Evolutionary conservation across 1,140 invertebrate genomes (phyloP).

Genomic region (Panagrolaimus sp.): DNA sequence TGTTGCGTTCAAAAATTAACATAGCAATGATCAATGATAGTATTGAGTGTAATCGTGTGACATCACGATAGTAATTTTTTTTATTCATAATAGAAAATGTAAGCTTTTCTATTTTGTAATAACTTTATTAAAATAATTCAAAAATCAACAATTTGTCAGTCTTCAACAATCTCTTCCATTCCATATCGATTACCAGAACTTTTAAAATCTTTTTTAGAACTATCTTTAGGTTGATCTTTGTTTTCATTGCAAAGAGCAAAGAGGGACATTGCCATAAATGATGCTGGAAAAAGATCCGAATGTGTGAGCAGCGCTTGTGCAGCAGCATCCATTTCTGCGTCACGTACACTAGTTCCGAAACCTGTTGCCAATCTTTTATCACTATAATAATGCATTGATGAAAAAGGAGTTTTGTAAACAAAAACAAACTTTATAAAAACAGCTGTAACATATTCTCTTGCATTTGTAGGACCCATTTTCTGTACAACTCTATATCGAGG

Average conservation of each 20-base stretch:
- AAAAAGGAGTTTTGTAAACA: slow-evolving; percentile 12
- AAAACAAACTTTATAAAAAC: slow-evolving; percentile 35
- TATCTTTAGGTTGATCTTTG: neutral
- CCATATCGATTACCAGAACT: too few relatives aligned
- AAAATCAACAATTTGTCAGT: too few relatives aligned
- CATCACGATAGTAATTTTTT: too few relatives aligned
- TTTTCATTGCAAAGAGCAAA: neutral
- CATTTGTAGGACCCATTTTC: slow-evolving; percentile 43
- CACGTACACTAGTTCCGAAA: slow-evolving; percentile 34
- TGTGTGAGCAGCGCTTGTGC: slow-evolving; percentile 33
- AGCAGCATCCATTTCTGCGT: slow-evolving; percentile 44
- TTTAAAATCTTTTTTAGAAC: neutral
- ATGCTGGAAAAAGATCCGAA: neutral
- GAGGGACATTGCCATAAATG: neutral
- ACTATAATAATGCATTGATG: slow-evolving; percentile 18
- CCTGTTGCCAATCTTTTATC: slow-evolving; percentile 39
- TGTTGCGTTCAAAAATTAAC: too few relatives aligned
- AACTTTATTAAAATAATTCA: too few relatives aligned
- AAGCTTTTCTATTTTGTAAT: too few relatives aligned
- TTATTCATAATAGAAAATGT: too few relatives aligned
- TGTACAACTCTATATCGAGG: slow-evolving; percentile 40
- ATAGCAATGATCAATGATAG: too few relatives aligned
- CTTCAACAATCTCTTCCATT: too few relatives aligned
- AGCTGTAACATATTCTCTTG: slow-evolving; percentile 29
- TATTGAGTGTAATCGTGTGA: too few relatives aligned